A percentile compares a stretch with the other conserved stretches of the same genome.
Conservation (phyloP, 2,888 invertebrate species). For the Colostygia pectinataria region DNA sequence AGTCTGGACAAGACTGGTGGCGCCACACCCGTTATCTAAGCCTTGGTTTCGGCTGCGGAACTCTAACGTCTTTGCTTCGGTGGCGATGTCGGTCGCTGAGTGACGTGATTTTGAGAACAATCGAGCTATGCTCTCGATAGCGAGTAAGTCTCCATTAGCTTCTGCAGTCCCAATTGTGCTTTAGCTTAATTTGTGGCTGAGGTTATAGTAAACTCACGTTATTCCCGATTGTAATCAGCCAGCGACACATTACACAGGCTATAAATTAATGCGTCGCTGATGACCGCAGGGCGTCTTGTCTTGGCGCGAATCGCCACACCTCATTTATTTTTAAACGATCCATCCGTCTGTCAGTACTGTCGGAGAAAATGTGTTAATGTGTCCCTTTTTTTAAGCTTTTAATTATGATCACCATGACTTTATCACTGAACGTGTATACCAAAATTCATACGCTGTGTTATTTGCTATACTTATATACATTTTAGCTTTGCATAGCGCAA, state of each 20-base stretch:
- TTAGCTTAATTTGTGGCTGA: no score
- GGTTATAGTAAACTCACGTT: not conserved
- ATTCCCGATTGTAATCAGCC: not conserved
- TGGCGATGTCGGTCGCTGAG: conserved; percentile 11
- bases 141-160: no score
- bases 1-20: no score
- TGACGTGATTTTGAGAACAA: conserved; percentile 20
- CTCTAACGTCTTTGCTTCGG: conserved; percentile 9
- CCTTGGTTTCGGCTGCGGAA: not conserved
- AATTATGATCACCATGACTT: no score
- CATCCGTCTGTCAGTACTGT: conserved; percentile 39
- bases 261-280: conserved; percentile 58
- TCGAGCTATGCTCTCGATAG: no score
- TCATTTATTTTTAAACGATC: conserved; percentile 72
- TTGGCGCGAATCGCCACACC: conserved; percentile 56
- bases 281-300: conserved; percentile 47
- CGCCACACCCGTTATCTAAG: not conserved
- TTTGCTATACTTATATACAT: no score
- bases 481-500: no score
- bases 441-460: no score
- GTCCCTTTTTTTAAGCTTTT: not conserved
- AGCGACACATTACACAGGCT: conserved; percentile 21
- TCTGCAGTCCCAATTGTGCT: no score
- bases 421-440: no score
- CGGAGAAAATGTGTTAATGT: conserved; percentile 14